A percentile compares a stretch with the other conserved stretches of the same genome.
These are phyloP conservation scores for Crenichthys baileyi DNA, from an alignment of 2,797 vertebrate genomes.

Conservation along the genomic window DNA sequence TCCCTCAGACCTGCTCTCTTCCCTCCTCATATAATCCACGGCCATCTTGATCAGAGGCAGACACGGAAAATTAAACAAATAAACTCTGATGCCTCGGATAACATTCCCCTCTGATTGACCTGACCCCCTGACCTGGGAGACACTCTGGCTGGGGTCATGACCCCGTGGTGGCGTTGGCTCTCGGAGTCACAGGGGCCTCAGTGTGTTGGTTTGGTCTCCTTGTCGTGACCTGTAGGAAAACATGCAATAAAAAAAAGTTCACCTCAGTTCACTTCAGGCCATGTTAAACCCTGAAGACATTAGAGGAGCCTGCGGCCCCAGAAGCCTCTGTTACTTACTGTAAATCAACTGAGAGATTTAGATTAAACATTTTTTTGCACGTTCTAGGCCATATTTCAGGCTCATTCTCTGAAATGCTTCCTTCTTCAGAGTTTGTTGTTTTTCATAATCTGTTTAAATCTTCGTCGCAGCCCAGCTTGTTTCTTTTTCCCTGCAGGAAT, in stretches of 20 bases:
- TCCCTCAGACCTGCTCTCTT: conserved; percentile 27
- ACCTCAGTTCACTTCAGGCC: conserved; percentile 5
- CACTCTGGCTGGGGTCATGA: conserved; percentile 72
- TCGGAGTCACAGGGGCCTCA: conserved; percentile 52
- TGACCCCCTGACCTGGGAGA: conserved; percentile 72
- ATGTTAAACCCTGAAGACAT: background rate
- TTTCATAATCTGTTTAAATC: background rate
- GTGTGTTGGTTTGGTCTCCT: conserved; percentile 57
- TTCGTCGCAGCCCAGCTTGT: background rate
- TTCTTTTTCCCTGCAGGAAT: background rate
- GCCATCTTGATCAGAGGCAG: conserved; percentile 75
- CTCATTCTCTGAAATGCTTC: background rate
- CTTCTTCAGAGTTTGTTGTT: background rate
- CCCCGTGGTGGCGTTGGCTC: conserved; percentile 52
- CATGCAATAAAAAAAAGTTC: conserved; percentile 23
- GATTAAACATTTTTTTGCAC: background rate
- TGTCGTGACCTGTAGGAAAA: conserved; percentile 60
- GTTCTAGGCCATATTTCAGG: background rate
- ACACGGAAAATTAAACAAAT: conserved; percentile 83
- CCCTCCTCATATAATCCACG: conserved; percentile 50
- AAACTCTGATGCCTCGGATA: conserved; percentile 78
- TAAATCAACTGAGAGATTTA: background rate
- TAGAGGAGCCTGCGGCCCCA: background rate
- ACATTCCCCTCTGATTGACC: conserved; percentile 79
- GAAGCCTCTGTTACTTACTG: conserved; percentile 9